These are phyloP conservation scores for Miltochrista miniata DNA, from an alignment of 2,888 invertebrate species.

Conservation along the genomic window DNA sequence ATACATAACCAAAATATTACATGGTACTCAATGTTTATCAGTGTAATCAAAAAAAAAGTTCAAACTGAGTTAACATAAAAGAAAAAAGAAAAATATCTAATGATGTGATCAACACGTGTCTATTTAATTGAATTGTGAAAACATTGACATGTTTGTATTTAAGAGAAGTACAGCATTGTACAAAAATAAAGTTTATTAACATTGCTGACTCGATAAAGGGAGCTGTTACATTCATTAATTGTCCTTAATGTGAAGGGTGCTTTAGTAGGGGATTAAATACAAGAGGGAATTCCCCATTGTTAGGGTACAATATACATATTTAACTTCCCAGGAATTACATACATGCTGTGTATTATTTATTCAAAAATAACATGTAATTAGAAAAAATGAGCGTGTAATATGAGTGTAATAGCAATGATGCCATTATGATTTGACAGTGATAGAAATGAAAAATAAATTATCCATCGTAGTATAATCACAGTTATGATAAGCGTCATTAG, in stretches of 20 bases:
- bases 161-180: slow-evolving; percentile 65
- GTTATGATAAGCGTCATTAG: slow-evolving; percentile 10
- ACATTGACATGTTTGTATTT: slow-evolving; percentile 58
- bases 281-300: slow-evolving; percentile 67
- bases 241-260: slow-evolving; percentile 70
- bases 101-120: slow-evolving; percentile 27
- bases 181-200: slow-evolving; percentile 70
- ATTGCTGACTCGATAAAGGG: slow-evolving; percentile 73
- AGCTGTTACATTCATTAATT: slow-evolving; percentile 77
- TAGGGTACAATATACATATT: slow-evolving; percentile 73
- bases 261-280: slow-evolving; percentile 58
- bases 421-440: slow-evolving; percentile 21
- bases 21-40: no score
- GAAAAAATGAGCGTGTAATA: slow-evolving; percentile 32
- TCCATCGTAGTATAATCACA: slow-evolving; percentile 10
- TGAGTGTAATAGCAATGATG: slow-evolving; percentile 32
- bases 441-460: slow-evolving; percentile 24
- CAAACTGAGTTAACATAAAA: no score
- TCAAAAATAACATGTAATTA: slow-evolving; percentile 34
- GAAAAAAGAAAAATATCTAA: no score
- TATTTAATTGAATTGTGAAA: slow-evolving; percentile 39
- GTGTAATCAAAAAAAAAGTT: no score
- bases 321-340: slow-evolving; percentile 61
- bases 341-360: slow-evolving; percentile 35
- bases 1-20: no score